A percentile compares a stretch with the other conserved stretches of the same genome.
Conservation (phyloP, 2,113 vertebrate genomes). For the Psittacula cyanocephala region DNA sequence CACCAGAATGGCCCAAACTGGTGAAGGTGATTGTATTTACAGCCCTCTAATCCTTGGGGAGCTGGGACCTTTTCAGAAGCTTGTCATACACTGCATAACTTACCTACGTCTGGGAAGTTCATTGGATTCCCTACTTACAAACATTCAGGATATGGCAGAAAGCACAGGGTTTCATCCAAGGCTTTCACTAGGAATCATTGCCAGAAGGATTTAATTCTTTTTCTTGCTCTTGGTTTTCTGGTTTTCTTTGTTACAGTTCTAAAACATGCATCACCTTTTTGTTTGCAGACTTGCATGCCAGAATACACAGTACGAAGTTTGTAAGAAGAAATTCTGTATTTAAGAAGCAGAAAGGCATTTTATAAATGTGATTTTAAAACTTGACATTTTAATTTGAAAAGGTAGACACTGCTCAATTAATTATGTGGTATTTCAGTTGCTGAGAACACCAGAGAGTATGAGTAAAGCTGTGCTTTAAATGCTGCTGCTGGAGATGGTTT, state of each 20-base stretch:
- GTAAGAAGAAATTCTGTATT: not conserved
- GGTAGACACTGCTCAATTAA: not conserved
- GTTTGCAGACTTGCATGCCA: not conserved
- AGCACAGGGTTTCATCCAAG: not conserved
- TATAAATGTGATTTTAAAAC: not conserved
- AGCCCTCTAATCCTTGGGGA: not conserved
- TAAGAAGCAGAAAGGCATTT: not conserved
- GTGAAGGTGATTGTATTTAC: not conserved
- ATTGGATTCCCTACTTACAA: not conserved
- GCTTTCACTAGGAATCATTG: not conserved
- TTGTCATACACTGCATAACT: not conserved
- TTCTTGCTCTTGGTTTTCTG: not conserved
- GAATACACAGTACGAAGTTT: rapidly evolving
- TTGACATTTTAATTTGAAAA: constrained; percentile 8
- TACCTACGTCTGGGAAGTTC: not conserved
- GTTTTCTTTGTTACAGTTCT: not conserved
- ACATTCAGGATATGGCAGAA: not conserved
- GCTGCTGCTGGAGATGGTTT: not conserved
- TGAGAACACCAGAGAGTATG: not conserved
- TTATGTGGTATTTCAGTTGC: not conserved
- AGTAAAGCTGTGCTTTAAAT: not conserved
- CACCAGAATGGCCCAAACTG: not conserved
- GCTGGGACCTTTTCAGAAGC: not conserved
- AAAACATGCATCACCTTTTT: not conserved
- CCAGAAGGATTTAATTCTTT: not conserved